These are phyloP conservation scores for Rhabditoides inermis DNA, from an alignment of 2,888 invertebrate genomes.

Conservation along the genomic window DNA sequence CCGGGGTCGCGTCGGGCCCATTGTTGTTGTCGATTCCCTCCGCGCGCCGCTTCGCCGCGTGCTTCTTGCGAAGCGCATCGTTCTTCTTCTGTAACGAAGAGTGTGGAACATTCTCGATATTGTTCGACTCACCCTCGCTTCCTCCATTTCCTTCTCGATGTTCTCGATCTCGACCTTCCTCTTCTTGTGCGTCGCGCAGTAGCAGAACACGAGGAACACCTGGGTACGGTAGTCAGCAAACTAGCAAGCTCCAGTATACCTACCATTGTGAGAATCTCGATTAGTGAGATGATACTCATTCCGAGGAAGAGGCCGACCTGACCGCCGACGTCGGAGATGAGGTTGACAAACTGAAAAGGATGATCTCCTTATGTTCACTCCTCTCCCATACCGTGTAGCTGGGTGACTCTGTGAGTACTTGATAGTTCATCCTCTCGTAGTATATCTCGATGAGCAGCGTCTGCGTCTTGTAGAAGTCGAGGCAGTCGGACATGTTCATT, in stretches of 20 bases:
- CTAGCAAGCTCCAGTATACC: background rate
- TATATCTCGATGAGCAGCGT: slow-evolving; percentile 53
- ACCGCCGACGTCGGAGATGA: slow-evolving; percentile 54
- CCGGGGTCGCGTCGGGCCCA: too few relatives aligned
- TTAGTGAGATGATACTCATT: slow-evolving; percentile 29
- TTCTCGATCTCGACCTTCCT: slow-evolving; percentile 19
- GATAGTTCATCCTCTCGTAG: slow-evolving; percentile 52
- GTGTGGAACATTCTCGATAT: too few relatives aligned
- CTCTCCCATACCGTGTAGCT: slow-evolving; percentile 34
- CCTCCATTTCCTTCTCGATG: slow-evolving; percentile 18
- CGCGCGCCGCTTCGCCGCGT: too few relatives aligned
- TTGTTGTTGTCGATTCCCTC: too few relatives aligned
- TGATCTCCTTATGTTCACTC: background rate
- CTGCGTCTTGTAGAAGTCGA: slow-evolving; percentile 46
- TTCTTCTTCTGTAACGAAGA: too few relatives aligned
- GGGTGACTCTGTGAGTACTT: slow-evolving; percentile 41
- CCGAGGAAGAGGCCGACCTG: slow-evolving; percentile 54
- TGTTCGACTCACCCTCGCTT: slow-evolving; percentile 18
- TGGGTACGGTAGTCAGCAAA: background rate
- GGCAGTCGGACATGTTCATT: slow-evolving; percentile 2
- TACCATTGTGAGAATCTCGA: background rate
- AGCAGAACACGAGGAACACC: too few relatives aligned
- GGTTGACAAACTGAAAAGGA: slow-evolving; percentile 49
- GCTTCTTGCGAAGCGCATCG: too few relatives aligned
- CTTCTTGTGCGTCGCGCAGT: slow-evolving; percentile 22